These are phyloP conservation scores for Dioctria linearis DNA, from an alignment of 2,888 invertebrate genomes.

Conservation along the genomic window DNA sequence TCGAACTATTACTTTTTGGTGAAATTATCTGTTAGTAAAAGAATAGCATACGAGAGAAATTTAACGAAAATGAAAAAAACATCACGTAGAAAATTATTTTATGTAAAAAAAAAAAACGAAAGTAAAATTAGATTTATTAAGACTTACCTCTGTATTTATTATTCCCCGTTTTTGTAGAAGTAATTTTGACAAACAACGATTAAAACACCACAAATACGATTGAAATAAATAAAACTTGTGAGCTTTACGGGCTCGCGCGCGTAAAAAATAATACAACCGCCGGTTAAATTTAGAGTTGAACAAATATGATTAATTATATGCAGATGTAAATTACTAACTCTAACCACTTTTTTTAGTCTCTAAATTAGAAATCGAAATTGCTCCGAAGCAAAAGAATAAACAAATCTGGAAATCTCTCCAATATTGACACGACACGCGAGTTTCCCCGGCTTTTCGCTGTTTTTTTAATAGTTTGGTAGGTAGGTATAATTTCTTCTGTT, in stretches of 20 bases:
- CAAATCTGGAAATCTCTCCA: not conserved
- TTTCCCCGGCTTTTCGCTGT: not conserved
- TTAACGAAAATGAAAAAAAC: no score
- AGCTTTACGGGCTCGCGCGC: conserved; percentile 23
- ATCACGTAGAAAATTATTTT: no score
- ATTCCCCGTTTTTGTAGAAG: conserved; percentile 29
- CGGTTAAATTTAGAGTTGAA: not conserved
- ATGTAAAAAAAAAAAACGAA: no score
- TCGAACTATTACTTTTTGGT: no score
- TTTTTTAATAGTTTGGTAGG: not conserved
- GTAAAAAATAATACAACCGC: conserved; percentile 19
- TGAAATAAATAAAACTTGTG: conserved; percentile 29
- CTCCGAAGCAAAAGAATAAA: not conserved
- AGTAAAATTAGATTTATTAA: no score
- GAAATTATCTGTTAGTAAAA: no score
- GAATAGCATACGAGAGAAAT: no score
- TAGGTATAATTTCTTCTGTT: not conserved
- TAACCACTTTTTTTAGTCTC: not conserved
- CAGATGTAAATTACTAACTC: not conserved
- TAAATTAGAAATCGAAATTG: not conserved
- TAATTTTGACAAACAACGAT: conserved; percentile 31
- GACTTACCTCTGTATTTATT: conserved; percentile 30
- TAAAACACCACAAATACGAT: conserved; percentile 18
- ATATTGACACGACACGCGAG: not conserved
- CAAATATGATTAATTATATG: not conserved